Conservation (phyloP, 2,888 invertebrate genomes). For the Heliconius erato region DNA sequence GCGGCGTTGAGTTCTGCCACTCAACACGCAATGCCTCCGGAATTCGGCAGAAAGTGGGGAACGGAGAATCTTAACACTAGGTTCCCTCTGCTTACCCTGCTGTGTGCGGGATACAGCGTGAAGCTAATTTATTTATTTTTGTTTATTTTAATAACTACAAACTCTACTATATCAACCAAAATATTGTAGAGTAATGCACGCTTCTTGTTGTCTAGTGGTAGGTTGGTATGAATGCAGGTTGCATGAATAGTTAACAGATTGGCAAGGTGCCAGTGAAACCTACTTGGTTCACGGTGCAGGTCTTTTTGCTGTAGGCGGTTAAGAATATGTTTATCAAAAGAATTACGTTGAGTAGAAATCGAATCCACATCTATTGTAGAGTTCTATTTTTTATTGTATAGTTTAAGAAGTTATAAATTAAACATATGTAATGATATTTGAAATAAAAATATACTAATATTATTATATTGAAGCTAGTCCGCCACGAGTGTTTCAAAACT, state of each 20-base stretch:
- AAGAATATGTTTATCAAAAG: not conserved
- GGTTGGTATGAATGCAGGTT: slow-evolving; percentile 29
- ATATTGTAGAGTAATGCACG: not conserved
- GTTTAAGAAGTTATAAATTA: not conserved
- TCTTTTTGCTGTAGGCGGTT: slow-evolving; percentile 35
- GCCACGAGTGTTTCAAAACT: too few species aligned
- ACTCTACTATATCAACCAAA: not conserved
- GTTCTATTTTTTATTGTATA: not conserved
- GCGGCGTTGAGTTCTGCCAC: too few species aligned
- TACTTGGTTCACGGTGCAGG: slow-evolving; percentile 34
- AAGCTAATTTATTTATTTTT: too few species aligned
- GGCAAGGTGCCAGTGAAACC: slow-evolving; percentile 41
- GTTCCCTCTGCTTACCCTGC: too few species aligned
- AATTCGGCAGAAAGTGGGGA: too few species aligned
- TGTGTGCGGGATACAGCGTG: too few species aligned
- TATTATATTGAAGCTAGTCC: too few species aligned
- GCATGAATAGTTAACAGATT: slow-evolving; percentile 43
- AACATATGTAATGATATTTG: too few species aligned
- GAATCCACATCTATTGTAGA: not conserved
- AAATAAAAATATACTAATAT: too few species aligned
- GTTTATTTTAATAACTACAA: too few species aligned
- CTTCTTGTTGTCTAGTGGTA: not conserved
- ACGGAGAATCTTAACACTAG: too few species aligned
- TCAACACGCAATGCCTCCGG: too few species aligned
- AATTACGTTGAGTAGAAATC: not conserved